Evolutionary conservation across 2,113 vertebrate genomes (phyloP), one percentile per base, ranked within the genome.

Genomic region (western clawed frog (Xenopus tropicalis)): DNA sequence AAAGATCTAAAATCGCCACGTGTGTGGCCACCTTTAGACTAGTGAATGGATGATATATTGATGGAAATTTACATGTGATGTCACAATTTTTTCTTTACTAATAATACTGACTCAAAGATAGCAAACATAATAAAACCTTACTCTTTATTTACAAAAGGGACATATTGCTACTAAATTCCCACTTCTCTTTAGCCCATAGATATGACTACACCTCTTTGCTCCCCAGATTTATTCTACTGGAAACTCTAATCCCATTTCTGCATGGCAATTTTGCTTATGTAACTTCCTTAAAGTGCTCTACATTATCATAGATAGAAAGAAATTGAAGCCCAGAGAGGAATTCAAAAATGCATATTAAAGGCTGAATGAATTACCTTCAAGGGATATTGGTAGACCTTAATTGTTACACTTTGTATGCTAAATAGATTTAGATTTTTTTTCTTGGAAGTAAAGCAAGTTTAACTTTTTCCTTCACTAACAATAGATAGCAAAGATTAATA

Each of bases 371-470:
- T 75, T 75, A 75, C 72, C 58, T 75, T 62, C 72, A 62, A 57
- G 65, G 64, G 46, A 75, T 75, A 69, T 75, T 42, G 24, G 43
- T 69, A 75, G 72, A 69, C 65, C 25, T 75, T 75, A 75, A 75
- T 75, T 75, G 72, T 66, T 46, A 56, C 58, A 75, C 72, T 75
- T 75, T 75, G 66, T 75, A 75, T 75, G 72, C 72, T 75, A 75
- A 75, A n/a, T 69, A 75, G 72, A 69, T 75, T 61, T 61, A 58
- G 52, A 29, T 61, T 68, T 75, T 75, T 75, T 69, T 59, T 54
- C 56, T 52, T 20, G 57, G 57, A 62, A 75, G 66, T 69, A 69
- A 75, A 69, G 58, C 57, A 69, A 69, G 58, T 62, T 75, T 58
- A 61, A 75, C 72, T 75, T 74, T 75, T 74, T 69, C n/a, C 54